These are phyloP conservation scores for Platalea minor DNA, from an alignment of 2,797 vertebrate genomes.

Conservation along the genomic window DNA sequence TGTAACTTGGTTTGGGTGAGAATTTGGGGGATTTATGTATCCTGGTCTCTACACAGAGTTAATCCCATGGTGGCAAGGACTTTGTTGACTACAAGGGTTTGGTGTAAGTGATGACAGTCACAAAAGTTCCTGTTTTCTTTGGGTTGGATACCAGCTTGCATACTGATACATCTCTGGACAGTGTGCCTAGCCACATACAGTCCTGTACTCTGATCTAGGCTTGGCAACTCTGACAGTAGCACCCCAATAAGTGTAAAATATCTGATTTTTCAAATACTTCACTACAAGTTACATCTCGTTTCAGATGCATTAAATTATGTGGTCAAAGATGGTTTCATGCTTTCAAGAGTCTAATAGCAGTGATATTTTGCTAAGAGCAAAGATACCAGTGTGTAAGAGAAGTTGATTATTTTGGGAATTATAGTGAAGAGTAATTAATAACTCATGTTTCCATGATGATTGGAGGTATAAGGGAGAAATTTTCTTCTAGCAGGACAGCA, in stretches of 20 bases:
- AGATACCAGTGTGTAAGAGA: neutral
- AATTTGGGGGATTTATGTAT: neutral
- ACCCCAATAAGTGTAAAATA: neutral
- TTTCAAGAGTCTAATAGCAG: neutral
- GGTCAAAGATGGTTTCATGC: neutral
- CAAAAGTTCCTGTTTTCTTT: neutral
- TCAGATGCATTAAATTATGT: neutral
- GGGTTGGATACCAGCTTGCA: neutral
- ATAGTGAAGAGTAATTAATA: neutral
- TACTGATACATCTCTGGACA: neutral
- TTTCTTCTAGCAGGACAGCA: neutral
- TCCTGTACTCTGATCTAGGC: neutral
- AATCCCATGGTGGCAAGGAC: neutral
- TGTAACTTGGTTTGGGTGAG: neutral
- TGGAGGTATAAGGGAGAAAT: neutral
- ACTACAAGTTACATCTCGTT: neutral
- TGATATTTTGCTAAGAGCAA: neutral
- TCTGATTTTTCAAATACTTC: neutral
- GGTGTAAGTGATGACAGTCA: neutral
- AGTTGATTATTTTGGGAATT: neutral
- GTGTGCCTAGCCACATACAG: neutral
- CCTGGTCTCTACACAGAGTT: neutral
- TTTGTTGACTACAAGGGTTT: neutral
- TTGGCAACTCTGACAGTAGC: neutral
- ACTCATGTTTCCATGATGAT: neutral